Base-by-base conservation (phyloP, 2,113 vertebrate genomes). In the Pollimyrus isidori region DNA sequence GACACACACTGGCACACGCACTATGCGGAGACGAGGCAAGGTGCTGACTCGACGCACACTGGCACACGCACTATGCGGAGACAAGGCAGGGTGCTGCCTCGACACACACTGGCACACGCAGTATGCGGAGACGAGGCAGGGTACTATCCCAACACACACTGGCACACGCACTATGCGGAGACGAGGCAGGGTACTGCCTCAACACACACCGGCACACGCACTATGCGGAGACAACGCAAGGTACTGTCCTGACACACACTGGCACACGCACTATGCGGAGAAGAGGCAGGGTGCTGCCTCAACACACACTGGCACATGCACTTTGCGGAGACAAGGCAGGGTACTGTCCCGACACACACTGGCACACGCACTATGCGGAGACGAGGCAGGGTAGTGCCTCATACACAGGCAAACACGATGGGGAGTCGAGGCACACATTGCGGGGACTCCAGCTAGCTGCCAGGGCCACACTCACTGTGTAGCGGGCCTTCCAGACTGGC, bases 401-500 rank as follows among this genome's bases (percentile, higher is more conserved):
- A 84, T 7, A 15, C 7, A 42, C 15, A 46, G 9, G 7, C 56
- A 26, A 39, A 58, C 30, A 7, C 88, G 56, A 98, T 3, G 0
- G 0, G 88, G 1, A 88, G 69, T 9, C 4, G 30, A 42, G 48
- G 83, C 4, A 89, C 45, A 17, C 15, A 7, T 23, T 42, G 23
- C 11, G 15, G 35, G 35, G 7, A 48, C 21, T 15, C 62, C 15
- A 49, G 10, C 56, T 9, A 26, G 2, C 56, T 42, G 65, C 48
- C 17, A 15, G 23, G 62, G 42, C 86, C 86, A 92, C 87, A 92
- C 97, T 96, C 92, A 99, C 98, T 15, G 98, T 98, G 93, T 99
- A 99, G 90, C 98, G 94, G 87, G 98, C 98, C 92, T 99, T 99
- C 98, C 98, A 99, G 90, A 99, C 98, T 0, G 98, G 98, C 69